These are phyloP conservation scores for Sylvia borin DNA, from an alignment of 2,797 vertebrate genomes.

Conservation along the genomic window DNA sequence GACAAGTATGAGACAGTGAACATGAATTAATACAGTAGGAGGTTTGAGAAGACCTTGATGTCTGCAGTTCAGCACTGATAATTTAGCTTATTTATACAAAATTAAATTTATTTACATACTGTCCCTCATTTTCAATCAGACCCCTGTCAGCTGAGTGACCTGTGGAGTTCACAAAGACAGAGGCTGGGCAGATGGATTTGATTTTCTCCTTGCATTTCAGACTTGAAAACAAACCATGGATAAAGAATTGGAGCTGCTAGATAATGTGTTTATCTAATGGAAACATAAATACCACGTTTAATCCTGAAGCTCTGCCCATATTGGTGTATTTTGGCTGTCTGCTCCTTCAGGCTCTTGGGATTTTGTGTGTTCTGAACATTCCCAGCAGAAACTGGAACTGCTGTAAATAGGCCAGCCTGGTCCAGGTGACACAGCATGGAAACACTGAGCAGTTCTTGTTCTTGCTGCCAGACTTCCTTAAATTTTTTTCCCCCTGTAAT, in stretches of 20 bases:
- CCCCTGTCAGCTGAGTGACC: not conserved
- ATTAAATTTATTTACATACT: not conserved
- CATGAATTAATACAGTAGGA: not conserved
- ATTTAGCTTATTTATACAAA: not conserved
- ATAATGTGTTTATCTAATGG: constrained; percentile 24
- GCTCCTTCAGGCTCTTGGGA: constrained; percentile 33
- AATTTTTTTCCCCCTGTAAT: not conserved
- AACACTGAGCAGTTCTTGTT: not conserved
- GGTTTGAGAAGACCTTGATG: not conserved
- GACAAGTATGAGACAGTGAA: not conserved
- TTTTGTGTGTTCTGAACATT: constrained; percentile 48
- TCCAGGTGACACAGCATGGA: constrained; percentile 42
- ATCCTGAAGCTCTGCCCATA: not conserved
- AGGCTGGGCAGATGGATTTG: not conserved
- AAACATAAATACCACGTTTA: constrained; percentile 21
- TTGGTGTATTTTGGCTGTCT: constrained; percentile 25
- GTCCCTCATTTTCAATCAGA: not conserved
- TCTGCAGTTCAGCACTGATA: not conserved
- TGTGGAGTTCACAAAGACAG: not conserved
- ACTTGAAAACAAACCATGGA: not conserved
- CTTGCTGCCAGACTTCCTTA: constrained; percentile 17
- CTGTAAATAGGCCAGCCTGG: constrained; percentile 18
- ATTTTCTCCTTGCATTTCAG: not conserved
- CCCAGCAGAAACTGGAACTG: constrained; percentile 47
- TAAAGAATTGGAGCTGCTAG: not conserved